A percentile compares a stretch with the other conserved stretches of the same genome.
phyloP scores from a whole-genome alignment of 2,888 invertebrate species.

The Antheraea yamamai region DNA sequence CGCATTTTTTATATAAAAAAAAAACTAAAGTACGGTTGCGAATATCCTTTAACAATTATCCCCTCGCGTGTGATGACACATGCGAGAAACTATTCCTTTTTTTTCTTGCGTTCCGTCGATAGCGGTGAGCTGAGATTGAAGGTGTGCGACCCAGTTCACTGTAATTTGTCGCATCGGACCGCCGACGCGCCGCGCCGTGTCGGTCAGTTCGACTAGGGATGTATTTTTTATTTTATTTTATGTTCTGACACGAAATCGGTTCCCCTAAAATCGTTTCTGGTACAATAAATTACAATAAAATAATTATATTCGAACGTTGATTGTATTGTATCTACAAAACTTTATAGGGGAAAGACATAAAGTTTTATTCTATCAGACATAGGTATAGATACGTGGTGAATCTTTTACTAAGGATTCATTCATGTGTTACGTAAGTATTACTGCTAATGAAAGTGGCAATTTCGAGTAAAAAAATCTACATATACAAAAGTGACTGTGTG shows the following conservation, averaged over 20 bases:
- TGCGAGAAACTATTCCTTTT: slow-evolving; percentile 55
- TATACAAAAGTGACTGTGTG: too few species aligned
- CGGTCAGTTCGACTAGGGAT: slow-evolving; percentile 38
- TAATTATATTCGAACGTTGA: not conserved
- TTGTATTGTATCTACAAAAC: not conserved
- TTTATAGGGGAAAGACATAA: not conserved
- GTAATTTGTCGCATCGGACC: slow-evolving; percentile 67
- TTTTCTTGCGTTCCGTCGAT: slow-evolving; percentile 35
- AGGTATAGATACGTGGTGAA: too few species aligned
- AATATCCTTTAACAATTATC: slow-evolving; percentile 47
- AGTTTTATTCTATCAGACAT: too few species aligned
- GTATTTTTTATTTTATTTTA: slow-evolving; percentile 34
- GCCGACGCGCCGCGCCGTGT: slow-evolving; percentile 22
- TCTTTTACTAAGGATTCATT: too few species aligned
- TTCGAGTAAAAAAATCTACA: too few species aligned
- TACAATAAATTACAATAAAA: slow-evolving; percentile 5
- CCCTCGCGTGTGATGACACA: slow-evolving; percentile 67
- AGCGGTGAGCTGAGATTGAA: slow-evolving; percentile 56
- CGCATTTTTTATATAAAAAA: not conserved
- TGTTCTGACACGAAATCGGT: slow-evolving; percentile 52
- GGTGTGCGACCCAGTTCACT: slow-evolving; percentile 55
- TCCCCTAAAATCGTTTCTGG: slow-evolving; percentile 30
- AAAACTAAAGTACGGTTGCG: not conserved
- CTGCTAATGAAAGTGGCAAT: too few species aligned
- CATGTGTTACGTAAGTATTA: too few species aligned